Percentiles rank a stretch among this genome's conserved stretches.
These are phyloP conservation scores for Caligus rogercresseyi DNA, from an alignment of 1,140 invertebrate species.

Conservation along the genomic window DNA sequence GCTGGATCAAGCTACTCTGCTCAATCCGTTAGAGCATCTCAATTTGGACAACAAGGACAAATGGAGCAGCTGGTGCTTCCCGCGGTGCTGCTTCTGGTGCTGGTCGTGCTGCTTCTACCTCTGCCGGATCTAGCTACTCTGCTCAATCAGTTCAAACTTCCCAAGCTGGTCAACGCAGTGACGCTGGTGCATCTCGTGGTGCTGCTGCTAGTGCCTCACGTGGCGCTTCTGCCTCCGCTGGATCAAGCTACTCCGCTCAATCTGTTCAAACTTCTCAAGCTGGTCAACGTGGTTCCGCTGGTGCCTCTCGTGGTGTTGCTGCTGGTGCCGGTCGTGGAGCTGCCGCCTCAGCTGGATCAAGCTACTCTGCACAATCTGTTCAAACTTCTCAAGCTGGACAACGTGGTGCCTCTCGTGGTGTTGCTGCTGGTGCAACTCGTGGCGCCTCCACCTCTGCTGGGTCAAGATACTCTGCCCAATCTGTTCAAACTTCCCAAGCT, in stretches of 20 bases:
- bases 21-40: not conserved
- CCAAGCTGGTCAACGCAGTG: too few species aligned
- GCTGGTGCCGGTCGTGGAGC: not conserved
- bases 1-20: too few species aligned
- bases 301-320: too few species aligned
- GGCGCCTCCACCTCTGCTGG: not conserved
- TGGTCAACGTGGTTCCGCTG: not conserved
- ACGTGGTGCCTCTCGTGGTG: not conserved
- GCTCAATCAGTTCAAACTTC: too few species aligned
- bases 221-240: not conserved
- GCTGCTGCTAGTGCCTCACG: not conserved
- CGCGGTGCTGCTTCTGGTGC: not conserved
- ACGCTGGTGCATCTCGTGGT: too few species aligned
- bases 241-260: not conserved
- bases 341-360: not conserved
- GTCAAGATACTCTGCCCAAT: not conserved
- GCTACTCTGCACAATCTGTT: not conserved
- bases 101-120: not conserved
- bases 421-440: not conserved
- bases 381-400: not conserved
- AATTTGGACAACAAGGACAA: too few species aligned
- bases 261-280: not conserved
- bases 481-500: not conserved
- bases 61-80: not conserved
- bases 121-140: too few species aligned